Percentiles rank a stretch among this genome's conserved stretches.
Evolutionary conservation across 2,888 invertebrate species (phyloP).

Genomic region (Phortica magna): DNA sequence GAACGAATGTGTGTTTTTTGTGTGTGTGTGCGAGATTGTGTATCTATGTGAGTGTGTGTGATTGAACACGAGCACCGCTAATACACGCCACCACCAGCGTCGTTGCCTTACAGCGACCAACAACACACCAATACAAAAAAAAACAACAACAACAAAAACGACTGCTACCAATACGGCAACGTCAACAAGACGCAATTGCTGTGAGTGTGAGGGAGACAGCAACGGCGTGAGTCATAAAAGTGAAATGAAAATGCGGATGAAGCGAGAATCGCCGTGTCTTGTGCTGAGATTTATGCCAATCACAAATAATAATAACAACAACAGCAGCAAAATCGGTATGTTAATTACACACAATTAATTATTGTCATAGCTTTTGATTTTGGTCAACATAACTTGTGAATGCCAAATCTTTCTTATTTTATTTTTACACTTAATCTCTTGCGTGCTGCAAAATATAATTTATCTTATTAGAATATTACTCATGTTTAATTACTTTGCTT

Average conservation of each 20-base stretch:
- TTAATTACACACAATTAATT: background rate
- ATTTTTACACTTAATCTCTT: background rate
- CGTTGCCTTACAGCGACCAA: background rate
- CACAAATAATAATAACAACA: constrained; percentile 58
- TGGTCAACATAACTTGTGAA: background rate
- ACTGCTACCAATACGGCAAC: constrained; percentile 63
- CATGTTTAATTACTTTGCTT: constrained; percentile 21
- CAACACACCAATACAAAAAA: constrained; percentile 23
- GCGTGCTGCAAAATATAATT: background rate
- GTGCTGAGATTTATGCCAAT: constrained; percentile 82
- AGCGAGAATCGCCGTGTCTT: constrained; percentile 83
- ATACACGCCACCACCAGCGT: constrained; percentile 23
- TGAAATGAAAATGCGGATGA: constrained; percentile 82
- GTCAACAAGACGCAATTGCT: constrained; percentile 64
- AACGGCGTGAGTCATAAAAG: constrained; percentile 78
- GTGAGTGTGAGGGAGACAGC: constrained; percentile 72
- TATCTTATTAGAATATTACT: constrained; percentile 19
- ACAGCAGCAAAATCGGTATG: constrained; percentile 60
- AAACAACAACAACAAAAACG: constrained; percentile 44
- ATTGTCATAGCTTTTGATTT: background rate
- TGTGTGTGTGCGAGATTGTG: constrained; percentile 54
- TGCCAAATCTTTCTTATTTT: background rate
- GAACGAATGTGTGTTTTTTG: constrained; percentile 41
- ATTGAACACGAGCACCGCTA: constrained; percentile 52
- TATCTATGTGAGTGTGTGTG: background rate